Evolutionary conservation across 2,888 invertebrate species (phyloP), one percentile per base, ranked within the genome.

Genomic region (Drosophila nr. perissopoda): DNA sequence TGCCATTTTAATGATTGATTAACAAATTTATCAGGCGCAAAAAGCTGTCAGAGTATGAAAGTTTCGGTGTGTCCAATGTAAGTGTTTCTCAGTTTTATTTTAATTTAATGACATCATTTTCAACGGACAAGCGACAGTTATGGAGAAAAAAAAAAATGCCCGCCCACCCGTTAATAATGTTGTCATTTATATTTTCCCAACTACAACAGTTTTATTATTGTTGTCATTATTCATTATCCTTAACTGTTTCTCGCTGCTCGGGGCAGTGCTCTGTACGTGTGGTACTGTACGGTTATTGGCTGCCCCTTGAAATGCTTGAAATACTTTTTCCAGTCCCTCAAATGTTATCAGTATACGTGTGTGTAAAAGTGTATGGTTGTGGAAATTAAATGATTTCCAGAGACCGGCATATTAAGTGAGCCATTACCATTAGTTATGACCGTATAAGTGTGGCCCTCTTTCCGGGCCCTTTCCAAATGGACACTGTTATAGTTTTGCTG

Each of bases 391-490:
- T 73, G 42, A 64, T 62, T 69, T 70, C 54, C 70, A 68, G 42
- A 51, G 59, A 46, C 65, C 70, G 62, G 67, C 80, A 75, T 80
- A 82, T 81, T 79, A 79, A 82, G 78, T 81, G 75, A 71, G 73
- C 74, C 70, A 82, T 83, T 83, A 83, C 68, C 82, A 83, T 83
- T 82, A 82, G 78, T 83, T 82, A 82, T 82, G 70, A 64, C 66
- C 34, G 33, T 51, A 56, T 52, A 69, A 60, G 63, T 70, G 70
- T 68, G 61, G 40, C 67, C 77, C 64, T 57, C 40, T 53, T 67
- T 61, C 70, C 54, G 70, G 63, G 40, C 61, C 53, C 16, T 29
- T 29, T 18, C 13, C 6, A 36, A 34, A 31, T 11, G 53, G 18
- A 54, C 29, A 56, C 25, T 11, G 40, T 25, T 61, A 64, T 59